Evolutionary conservation across 2,797 vertebrate species (phyloP).

Genomic region (Lateolabrax maculatus): DNA sequence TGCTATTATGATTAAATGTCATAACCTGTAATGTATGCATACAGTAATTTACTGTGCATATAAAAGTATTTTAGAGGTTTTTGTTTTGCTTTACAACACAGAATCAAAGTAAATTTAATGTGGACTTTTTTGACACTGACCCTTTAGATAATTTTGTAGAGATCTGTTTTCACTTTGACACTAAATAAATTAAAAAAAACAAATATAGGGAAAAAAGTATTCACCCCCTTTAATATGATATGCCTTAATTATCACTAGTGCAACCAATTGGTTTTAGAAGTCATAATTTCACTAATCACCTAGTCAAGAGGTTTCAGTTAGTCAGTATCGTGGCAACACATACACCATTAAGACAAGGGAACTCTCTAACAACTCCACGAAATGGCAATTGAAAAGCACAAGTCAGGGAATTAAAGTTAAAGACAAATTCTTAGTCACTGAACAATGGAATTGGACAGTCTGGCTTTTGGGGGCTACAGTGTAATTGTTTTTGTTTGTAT

Average conservation of each 20-base stretch:
- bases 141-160: too few relatives aligned
- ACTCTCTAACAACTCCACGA: background rate
- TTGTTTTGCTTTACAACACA: background rate
- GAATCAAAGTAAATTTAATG: background rate
- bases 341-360: background rate
- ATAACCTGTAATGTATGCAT: background rate
- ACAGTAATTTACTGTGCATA: background rate
- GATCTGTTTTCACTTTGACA: too few relatives aligned
- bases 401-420: background rate
- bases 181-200: too few relatives aligned
- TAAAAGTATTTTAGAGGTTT: background rate
- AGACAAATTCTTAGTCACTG: background rate
- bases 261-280: background rate
- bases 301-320: background rate
- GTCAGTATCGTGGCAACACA: background rate
- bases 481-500: background rate
- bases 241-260: background rate
- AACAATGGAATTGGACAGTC: background rate
- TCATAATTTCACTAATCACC: too few relatives aligned
- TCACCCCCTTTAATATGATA: background rate
- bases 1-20: background rate
- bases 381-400: background rate
- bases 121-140: conserved; percentile 1
- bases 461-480: background rate
- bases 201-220: background rate